Conservation (phyloP, 2,888 invertebrate genomes). For the Bellardia bayeri region DNA sequence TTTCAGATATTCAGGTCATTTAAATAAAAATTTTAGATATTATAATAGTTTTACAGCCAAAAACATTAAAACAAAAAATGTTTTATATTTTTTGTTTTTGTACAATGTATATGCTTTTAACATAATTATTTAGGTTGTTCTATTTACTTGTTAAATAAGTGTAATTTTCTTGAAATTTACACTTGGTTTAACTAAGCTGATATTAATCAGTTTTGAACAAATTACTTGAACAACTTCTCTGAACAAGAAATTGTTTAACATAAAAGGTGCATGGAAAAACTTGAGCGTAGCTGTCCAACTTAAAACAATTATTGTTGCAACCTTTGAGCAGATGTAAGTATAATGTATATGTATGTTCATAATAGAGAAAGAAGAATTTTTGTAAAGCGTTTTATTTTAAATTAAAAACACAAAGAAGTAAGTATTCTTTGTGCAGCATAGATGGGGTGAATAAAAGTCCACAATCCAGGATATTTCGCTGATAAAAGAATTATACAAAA, state of each 20-base stretch:
- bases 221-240: slow-evolving; percentile 20
- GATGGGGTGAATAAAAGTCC: neutral
- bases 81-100: neutral
- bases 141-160: slow-evolving; percentile 19
- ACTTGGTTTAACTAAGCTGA: slow-evolving; percentile 59
- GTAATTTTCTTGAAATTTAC: slow-evolving; percentile 50
- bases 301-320: slow-evolving; percentile 48
- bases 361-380: slow-evolving; percentile 19
- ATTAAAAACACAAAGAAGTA: neutral
- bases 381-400: slow-evolving; percentile 29
- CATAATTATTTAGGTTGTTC: neutral
- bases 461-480: too few species aligned
- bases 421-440: neutral
- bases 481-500: too few species aligned
- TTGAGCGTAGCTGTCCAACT: slow-evolving; percentile 45
- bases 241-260: slow-evolving; percentile 13
- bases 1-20: too few species aligned
- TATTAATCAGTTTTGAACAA: slow-evolving; percentile 62
- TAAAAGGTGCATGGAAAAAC: slow-evolving; percentile 32
- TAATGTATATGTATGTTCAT: neutral
- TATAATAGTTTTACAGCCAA: too few species aligned
- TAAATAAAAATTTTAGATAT: too few species aligned
- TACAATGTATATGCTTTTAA: neutral
- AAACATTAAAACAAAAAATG: neutral
- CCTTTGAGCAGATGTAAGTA: neutral